Evolutionary conservation across 2,888 invertebrate genomes (phyloP).

Genomic region (Melanostoma mellinum): DNA sequence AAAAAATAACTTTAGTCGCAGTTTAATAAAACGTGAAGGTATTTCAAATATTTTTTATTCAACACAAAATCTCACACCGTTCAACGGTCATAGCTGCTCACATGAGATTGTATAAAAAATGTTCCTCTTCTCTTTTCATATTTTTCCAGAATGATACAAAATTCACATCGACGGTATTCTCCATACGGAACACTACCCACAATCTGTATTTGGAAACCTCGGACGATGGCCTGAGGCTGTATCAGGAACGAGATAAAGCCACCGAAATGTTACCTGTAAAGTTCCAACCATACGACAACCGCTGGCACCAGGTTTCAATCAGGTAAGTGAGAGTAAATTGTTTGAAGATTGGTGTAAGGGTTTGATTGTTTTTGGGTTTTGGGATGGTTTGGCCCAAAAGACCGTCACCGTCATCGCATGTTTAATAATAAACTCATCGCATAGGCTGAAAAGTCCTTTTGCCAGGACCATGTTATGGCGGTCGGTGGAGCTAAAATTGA

Average conservation of each 20-base stretch:
- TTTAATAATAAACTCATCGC: constrained; percentile 9
- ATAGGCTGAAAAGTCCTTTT: background rate
- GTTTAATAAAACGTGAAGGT: too few species aligned
- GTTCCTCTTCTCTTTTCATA: background rate
- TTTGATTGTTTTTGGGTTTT: background rate
- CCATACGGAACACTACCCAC: constrained; percentile 80
- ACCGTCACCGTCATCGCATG: constrained; percentile 5
- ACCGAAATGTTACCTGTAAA: constrained; percentile 82
- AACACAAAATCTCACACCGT: background rate
- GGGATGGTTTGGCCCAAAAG: constrained; percentile 19
- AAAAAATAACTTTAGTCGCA: background rate
- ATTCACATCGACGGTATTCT: constrained; percentile 79
- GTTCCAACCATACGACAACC: constrained; percentile 82
- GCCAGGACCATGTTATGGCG: constrained; percentile 47
- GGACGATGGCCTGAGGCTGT: constrained; percentile 80
- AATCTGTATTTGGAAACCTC: constrained; percentile 81
- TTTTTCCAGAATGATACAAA: constrained; percentile 74
- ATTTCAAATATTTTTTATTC: background rate
- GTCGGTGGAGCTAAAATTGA: background rate
- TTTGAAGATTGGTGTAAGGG: constrained; percentile 11
- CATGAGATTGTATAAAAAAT: background rate
- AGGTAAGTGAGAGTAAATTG: constrained; percentile 77
- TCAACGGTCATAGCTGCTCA: background rate
- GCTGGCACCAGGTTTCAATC: constrained; percentile 82
- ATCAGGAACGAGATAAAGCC: constrained; percentile 81